Evolutionary conservation across 2,113 vertebrate species (phyloP).

Genomic region (Charina bottae): DNA sequence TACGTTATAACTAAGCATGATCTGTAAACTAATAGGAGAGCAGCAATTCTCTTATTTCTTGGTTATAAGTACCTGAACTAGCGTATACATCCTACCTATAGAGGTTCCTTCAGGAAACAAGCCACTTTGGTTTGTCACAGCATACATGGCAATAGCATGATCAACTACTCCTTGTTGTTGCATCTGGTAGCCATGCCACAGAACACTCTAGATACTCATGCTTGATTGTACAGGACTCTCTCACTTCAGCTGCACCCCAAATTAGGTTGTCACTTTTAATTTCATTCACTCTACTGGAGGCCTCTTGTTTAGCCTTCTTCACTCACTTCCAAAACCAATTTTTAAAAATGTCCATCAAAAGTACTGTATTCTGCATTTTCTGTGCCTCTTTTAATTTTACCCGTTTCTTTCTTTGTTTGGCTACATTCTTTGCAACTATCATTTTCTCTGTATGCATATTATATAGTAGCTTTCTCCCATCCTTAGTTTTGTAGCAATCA

Average conservation of each 20-base stretch:
- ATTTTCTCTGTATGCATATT: not conserved
- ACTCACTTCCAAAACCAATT: not conserved
- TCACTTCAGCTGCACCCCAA: not conserved
- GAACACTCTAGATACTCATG: not conserved
- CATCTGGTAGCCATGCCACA: not conserved
- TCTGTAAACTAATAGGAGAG: not conserved
- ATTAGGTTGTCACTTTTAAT: not conserved
- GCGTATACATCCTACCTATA: not conserved
- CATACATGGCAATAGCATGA: not conserved
- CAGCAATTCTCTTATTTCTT: not conserved
- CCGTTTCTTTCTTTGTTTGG: not conserved
- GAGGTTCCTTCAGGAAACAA: not conserved
- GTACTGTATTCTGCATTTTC: not conserved
- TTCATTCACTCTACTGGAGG: not conserved
- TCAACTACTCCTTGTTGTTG: not conserved
- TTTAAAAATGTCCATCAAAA: not conserved
- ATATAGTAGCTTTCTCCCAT: not conserved
- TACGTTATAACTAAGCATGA: not conserved
- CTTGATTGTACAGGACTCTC: not conserved
- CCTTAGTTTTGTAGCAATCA: not conserved
- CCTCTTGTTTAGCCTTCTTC: not conserved
- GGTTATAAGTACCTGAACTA: not conserved
- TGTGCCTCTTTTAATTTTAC: not conserved
- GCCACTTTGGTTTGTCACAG: not conserved
- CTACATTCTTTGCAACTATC: not conserved